Percentiles rank a stretch among this genome's conserved stretches.
These are phyloP conservation scores for Oxyruncus cristatus DNA, from an alignment of 2,113 vertebrate species.

Conservation along the genomic window DNA sequence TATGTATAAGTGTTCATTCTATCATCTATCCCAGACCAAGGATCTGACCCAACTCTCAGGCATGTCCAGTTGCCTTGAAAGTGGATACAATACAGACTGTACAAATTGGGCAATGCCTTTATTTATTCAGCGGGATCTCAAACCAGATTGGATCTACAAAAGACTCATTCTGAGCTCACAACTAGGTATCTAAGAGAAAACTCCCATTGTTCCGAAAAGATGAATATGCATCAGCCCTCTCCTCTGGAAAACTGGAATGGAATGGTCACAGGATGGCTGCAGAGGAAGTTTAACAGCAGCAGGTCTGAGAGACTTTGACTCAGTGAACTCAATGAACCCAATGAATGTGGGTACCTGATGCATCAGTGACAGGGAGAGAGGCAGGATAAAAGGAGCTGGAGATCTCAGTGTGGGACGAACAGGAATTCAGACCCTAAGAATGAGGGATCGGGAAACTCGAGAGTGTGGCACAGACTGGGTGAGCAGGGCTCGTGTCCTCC, in stretches of 20 bases:
- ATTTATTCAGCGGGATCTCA: not conserved
- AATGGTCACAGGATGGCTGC: not conserved
- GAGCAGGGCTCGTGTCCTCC: not conserved
- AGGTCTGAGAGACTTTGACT: not conserved
- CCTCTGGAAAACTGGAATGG: not conserved
- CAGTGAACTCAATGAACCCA: not conserved
- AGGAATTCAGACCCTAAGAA: not conserved
- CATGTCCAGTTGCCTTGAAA: not conserved
- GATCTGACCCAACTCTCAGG: not conserved
- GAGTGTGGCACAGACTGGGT: not conserved
- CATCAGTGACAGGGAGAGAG: not conserved
- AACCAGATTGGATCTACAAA: not conserved
- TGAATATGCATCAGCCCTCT: not conserved
- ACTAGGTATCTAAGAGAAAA: not conserved
- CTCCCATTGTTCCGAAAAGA: rapidly evolving
- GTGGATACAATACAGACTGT: not conserved
- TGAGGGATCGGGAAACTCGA: not conserved
- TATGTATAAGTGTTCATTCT: not conserved
- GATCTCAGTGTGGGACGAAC: too few relatives aligned
- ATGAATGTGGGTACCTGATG: not conserved
- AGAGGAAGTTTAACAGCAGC: not conserved
- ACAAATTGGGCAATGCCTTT: not conserved
- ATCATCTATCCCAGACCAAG: not conserved
- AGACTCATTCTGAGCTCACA: not conserved
- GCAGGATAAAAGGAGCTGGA: not conserved